A percentile compares a stretch with the other conserved stretches of the same genome.
phyloP scores from a whole-genome alignment of 2,797 vertebrate species.

The Tragelaphus oryx region DNA sequence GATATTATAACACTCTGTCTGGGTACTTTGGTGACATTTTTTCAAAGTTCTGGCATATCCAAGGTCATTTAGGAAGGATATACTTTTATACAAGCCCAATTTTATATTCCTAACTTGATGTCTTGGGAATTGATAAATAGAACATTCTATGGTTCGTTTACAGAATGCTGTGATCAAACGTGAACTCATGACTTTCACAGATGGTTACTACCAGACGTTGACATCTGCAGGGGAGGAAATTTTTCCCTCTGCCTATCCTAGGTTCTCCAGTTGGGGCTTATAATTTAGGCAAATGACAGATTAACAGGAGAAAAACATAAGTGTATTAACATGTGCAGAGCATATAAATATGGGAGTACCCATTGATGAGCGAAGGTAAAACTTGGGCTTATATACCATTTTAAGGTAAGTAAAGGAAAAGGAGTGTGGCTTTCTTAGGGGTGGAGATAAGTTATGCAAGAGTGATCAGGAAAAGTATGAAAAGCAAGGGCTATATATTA shows the following conservation, averaged over 20 bases:
- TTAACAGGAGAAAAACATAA: not conserved
- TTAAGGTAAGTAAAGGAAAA: not conserved
- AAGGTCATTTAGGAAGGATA: not conserved
- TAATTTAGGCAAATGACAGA: not conserved
- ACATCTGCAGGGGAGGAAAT: not conserved
- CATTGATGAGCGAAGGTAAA: not conserved
- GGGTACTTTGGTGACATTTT: not conserved
- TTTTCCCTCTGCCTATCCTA: not conserved
- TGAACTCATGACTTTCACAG: conserved; percentile 1
- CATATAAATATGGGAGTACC: not conserved
- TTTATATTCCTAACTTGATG: conserved; percentile 3
- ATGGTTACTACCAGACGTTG: not conserved
- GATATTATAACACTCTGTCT: not conserved
- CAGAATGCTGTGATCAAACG: not conserved
- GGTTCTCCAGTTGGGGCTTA: not conserved
- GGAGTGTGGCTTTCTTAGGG: not conserved
- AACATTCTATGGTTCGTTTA: not conserved
- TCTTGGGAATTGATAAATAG: not conserved
- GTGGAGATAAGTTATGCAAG: not conserved
- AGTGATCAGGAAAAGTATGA: not conserved
- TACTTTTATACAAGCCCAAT: not conserved
- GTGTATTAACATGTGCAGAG: not conserved
- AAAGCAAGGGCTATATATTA: not conserved
- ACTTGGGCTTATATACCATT: not conserved
- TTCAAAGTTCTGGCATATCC: not conserved